These are phyloP conservation scores for Trissoscelio sp. DNA, from an alignment of 2,888 invertebrate species.

Conservation along the genomic window DNA sequence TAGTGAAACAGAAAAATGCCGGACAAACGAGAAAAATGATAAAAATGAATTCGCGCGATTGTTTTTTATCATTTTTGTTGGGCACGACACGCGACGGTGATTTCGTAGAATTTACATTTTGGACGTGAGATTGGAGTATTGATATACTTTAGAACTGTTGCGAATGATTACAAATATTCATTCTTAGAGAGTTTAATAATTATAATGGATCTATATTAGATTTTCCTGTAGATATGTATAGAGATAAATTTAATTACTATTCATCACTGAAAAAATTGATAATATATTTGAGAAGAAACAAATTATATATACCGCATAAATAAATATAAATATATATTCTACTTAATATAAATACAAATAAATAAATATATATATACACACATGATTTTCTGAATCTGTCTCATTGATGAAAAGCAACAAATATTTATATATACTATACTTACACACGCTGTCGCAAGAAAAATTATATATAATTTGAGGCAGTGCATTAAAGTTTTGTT, in stretches of 20 bases:
- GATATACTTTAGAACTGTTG: slow-evolving; percentile 69
- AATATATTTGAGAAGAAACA: slow-evolving; percentile 77
- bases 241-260: slow-evolving; percentile 79
- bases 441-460: neutral
- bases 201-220: slow-evolving; percentile 82
- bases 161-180: slow-evolving; percentile 77
- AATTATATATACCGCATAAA: slow-evolving; percentile 49
- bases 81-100: slow-evolving; percentile 10
- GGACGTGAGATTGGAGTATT: slow-evolving; percentile 56
- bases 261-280: slow-evolving; percentile 80
- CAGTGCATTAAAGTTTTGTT: slow-evolving; percentile 39
- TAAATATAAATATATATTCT: slow-evolving; percentile 48
- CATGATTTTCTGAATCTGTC: slow-evolving; percentile 65
- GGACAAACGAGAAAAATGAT: slow-evolving; percentile 18
- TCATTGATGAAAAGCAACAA: slow-evolving; percentile 68
- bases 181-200: slow-evolving; percentile 82
- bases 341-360: slow-evolving; percentile 53
- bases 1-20: neutral
- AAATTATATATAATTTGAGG: slow-evolving; percentile 42
- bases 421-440: slow-evolving; percentile 19
- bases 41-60: slow-evolving; percentile 16
- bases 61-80: slow-evolving; percentile 46
- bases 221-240: slow-evolving; percentile 83
- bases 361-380: slow-evolving; percentile 51
- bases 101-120: slow-evolving; percentile 65